Evolutionary conservation across 2,888 invertebrate species (phyloP).

Genomic region (Plusia festucae): DNA sequence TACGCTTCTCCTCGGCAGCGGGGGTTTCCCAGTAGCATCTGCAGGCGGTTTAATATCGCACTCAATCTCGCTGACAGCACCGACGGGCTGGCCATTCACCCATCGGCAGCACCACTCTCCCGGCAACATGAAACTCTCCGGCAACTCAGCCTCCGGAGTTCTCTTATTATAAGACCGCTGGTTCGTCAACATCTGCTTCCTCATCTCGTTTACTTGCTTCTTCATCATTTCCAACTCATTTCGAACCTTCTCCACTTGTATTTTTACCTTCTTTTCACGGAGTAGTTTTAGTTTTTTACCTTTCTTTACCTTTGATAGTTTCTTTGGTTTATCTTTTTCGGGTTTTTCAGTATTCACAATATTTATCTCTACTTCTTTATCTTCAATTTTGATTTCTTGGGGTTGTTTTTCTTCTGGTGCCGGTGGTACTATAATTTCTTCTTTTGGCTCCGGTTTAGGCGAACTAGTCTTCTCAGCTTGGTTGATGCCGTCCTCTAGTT

Average conservation of each 20-base stretch:
- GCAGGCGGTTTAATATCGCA: constrained; percentile 74
- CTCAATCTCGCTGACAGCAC: constrained; percentile 84
- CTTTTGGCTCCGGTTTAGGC: constrained; percentile 58
- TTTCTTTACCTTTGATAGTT: constrained; percentile 74
- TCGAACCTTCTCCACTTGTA: constrained; percentile 79
- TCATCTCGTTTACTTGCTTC: constrained; percentile 80
- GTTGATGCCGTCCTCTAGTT: constrained; percentile 78
- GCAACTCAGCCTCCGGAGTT: constrained; percentile 62
- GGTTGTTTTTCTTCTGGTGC: constrained; percentile 23
- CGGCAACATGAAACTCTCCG: constrained; percentile 75
- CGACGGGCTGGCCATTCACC: constrained; percentile 92
- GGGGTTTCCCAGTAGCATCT: constrained; percentile 72
- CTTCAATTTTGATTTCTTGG: constrained; percentile 6
- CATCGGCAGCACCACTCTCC: constrained; percentile 92
- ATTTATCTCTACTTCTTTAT: constrained; percentile 13
- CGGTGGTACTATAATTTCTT: constrained; percentile 48
- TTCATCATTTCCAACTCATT: constrained; percentile 79
- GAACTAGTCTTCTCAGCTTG: constrained; percentile 61
- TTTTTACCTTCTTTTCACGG: constrained; percentile 73
- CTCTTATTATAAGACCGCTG: constrained; percentile 53
- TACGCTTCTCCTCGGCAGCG: constrained; percentile 79
- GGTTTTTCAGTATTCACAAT: constrained; percentile 16
- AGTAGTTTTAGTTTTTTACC: constrained; percentile 45
- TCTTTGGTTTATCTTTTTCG: constrained; percentile 59
- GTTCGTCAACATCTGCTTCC: constrained; percentile 75